Percentiles rank a stretch among this genome's conserved stretches.
phyloP scores from a whole-genome alignment of 2,888 invertebrate species.

The Parnassius orleans region DNA sequence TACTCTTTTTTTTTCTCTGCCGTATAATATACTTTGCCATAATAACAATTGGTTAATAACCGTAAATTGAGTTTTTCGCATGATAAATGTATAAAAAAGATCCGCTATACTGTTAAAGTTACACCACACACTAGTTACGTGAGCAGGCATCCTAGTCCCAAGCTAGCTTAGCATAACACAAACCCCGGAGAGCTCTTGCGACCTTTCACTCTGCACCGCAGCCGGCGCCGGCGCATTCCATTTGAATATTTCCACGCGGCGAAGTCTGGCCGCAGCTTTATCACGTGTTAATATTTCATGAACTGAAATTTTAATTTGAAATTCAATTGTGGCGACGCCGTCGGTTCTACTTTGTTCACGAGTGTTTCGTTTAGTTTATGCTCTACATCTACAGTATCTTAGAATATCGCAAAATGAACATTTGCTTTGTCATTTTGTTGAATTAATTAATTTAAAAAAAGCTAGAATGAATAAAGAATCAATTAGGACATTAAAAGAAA shows the following conservation, averaged over 20 bases:
- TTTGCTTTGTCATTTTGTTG: not conserved
- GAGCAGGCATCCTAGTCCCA: slow-evolving; percentile 41
- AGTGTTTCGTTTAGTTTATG: slow-evolving; percentile 29
- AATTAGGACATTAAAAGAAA: too few relatives aligned
- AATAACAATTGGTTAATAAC: too few relatives aligned
- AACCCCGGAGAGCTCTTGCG: slow-evolving; percentile 48
- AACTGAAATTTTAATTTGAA: slow-evolving; percentile 62
- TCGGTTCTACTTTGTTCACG: slow-evolving; percentile 30
- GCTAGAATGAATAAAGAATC: too few relatives aligned
- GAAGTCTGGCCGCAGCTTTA: slow-evolving; percentile 50
- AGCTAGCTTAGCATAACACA: slow-evolving; percentile 60
- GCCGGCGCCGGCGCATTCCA: slow-evolving; percentile 56
- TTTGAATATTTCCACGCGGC: slow-evolving; percentile 53
- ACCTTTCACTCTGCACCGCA: slow-evolving; percentile 49
- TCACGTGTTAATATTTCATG: slow-evolving; percentile 68
- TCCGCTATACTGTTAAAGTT: slow-evolving; percentile 36
- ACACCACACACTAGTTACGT: slow-evolving; percentile 38
- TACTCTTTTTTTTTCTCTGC: too few relatives aligned
- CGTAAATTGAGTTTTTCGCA: not conserved
- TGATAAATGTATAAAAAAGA: not conserved
- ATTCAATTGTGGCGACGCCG: slow-evolving; percentile 45
- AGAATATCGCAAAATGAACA: slow-evolving; percentile 12
- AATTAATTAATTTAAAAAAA: not conserved
- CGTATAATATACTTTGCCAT: too few relatives aligned
- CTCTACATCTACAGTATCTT: not conserved